Evolutionary conservation across 2,797 vertebrate species (phyloP), one percentile per base, ranked within the genome.

Genomic region (Molossus alvarezi): DNA sequence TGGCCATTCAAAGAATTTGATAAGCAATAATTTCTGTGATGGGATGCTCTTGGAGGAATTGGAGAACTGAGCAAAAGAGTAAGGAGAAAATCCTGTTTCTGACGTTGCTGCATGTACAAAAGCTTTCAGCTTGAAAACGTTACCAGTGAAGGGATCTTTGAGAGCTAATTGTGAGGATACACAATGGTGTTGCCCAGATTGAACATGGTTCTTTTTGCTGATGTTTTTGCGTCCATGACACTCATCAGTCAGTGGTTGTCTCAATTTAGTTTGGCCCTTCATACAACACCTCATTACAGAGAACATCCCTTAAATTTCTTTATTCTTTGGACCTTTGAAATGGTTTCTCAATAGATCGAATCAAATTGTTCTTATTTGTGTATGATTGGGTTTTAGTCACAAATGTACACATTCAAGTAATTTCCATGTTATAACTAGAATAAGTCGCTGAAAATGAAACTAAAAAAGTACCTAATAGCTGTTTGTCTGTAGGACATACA

Each of bases 201-300:
- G 69, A 14, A 69, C 62, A 20, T 2, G 25, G n/a, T 27, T 53
- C 45, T 84, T 25, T 18, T 2, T n/a, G 23, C 14, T 12, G 15
- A 33, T 12, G 77, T n/a, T 12, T 92, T 64, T 20, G 55, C 45
- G 58, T 85, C 53, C 58, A 3, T 29, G 29, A 11, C 14, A 3
- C 14, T 53, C 48, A 77, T 62, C 41, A 27, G 69, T 77, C 67
- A 71, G 51, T 5, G 3, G 9, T 53, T 33, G 45, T 58, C 55
- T 55, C 0, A 4, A 41, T 86, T 27, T 51, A 20, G 21, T 85
- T 53, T 20, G 0, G 21, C 17, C 9, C n/a, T n/a, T 69, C 33
- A 6, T 18, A 18, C 0, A 10, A 11, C 5, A 9, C 1, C 0
- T 12, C 15, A 1, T 13, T 14, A 1, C n/a, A 33, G 37, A 62